Conservation (phyloP, 2,797 vertebrate genomes). For the Catostomus latipinnis region DNA sequence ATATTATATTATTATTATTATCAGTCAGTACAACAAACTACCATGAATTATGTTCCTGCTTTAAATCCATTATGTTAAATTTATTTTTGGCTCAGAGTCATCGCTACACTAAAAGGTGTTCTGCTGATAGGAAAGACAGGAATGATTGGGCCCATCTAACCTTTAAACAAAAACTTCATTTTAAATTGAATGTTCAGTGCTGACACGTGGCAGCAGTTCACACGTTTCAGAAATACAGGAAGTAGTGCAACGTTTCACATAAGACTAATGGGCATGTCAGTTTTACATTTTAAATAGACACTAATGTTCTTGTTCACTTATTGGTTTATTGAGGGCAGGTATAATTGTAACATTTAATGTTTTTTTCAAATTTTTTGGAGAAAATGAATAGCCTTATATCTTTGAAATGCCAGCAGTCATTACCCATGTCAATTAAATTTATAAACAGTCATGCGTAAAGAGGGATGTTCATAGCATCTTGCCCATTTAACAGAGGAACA, state of each 20-base stretch:
- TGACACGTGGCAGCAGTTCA: neutral
- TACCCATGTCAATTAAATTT: neutral
- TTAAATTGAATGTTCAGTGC: neutral
- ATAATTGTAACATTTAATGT: neutral
- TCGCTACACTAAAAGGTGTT: neutral
- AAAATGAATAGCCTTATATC: neutral
- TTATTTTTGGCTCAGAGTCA: neutral
- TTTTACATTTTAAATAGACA: neutral
- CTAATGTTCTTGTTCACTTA: neutral
- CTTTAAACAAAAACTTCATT: neutral
- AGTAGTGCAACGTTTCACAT: neutral
- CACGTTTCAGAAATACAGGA: constrained; percentile 8
- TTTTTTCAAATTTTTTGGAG: neutral
- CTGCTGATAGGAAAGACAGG: neutral
- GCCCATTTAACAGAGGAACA: no score
- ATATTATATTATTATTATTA: no score
- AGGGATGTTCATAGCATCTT: no score
- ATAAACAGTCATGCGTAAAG: no score
- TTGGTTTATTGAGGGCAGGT: neutral
- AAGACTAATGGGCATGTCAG: neutral
- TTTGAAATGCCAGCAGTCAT: neutral
- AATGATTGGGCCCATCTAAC: neutral
- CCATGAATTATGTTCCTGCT: neutral
- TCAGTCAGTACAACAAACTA: no score
- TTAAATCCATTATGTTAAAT: neutral